Evolutionary conservation across 37 sponge, comb jelly and placozoan species (phyloP).

Genomic region (Aplysina aerophoba): DNA sequence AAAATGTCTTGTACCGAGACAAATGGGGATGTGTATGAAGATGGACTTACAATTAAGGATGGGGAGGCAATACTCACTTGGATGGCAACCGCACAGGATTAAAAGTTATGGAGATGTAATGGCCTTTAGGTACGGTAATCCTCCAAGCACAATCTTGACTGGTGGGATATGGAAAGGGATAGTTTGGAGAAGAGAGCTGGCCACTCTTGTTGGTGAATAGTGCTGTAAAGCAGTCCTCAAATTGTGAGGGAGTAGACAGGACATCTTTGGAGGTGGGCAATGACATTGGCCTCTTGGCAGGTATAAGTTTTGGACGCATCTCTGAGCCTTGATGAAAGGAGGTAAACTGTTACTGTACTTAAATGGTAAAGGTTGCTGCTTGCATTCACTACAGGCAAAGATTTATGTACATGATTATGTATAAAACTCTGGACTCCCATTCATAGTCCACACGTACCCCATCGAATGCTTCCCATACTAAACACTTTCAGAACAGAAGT

Average conservation of each 20-base stretch:
- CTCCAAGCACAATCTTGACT: slow-evolving; percentile 54
- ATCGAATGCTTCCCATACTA: too few species aligned
- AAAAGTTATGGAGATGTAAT: slow-evolving; percentile 23
- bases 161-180: slow-evolving; percentile 25
- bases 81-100: slow-evolving; percentile 2
- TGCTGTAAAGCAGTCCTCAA: not conserved
- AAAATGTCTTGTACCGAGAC: too few species aligned
- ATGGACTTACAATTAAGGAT: too few species aligned
- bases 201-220: slow-evolving; percentile 27
- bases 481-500: too few species aligned
- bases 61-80: slow-evolving; percentile 25
- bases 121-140: slow-evolving; percentile 29
- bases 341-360: too few species aligned
- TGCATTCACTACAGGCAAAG: too few species aligned
- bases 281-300: slow-evolving; percentile 1
- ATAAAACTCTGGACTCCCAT: too few species aligned
- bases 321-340: not conserved
- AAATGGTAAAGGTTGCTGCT: too few species aligned
- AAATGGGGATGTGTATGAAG: too few species aligned
- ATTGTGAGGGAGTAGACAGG: not conserved
- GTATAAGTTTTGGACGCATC: not conserved
- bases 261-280: not conserved
- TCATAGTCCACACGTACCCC: too few species aligned
- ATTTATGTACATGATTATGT: too few species aligned
- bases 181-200: slow-evolving; percentile 41